Conservation (phyloP, 2,113 vertebrate species). For the Gnathonemus echidnorhynchus region DNA sequence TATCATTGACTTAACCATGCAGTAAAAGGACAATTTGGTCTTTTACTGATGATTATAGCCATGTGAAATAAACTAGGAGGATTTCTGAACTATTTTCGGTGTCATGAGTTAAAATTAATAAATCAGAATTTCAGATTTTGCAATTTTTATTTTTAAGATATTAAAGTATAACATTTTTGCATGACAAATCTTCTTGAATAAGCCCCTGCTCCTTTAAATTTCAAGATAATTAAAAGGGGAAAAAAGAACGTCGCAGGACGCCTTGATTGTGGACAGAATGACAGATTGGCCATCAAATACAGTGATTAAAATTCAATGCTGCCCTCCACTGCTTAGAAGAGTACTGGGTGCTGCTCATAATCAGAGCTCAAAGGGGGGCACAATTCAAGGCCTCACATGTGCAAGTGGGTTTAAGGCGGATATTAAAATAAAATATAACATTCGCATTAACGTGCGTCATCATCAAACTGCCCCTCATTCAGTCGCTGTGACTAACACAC, state of each 20-base stretch:
- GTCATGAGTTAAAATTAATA: not conserved
- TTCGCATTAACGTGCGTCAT: not conserved
- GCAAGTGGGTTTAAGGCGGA: not conserved
- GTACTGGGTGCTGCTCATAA: not conserved
- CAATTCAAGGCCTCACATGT: not conserved
- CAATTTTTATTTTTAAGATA: not conserved
- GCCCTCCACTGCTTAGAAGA: not conserved
- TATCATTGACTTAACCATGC: not conserved
- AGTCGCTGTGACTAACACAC: not conserved
- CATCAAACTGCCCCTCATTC: not conserved
- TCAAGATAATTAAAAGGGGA: not conserved
- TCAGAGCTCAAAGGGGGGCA: not conserved
- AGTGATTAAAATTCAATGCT: not conserved
- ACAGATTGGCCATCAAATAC: not conserved
- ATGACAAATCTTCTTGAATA: not conserved
- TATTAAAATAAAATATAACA: not conserved
- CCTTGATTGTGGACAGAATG: not conserved
- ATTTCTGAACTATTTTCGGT: not conserved
- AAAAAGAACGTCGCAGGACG: no score
- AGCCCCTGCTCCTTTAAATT: not conserved
- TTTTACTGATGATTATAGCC: not conserved
- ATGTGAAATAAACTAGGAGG: not conserved
- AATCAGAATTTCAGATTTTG: not conserved
- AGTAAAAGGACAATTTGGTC: not conserved
- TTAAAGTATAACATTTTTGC: not conserved